A percentile compares a stretch with the other conserved stretches of the same genome.
phyloP scores from a whole-genome alignment of 30 jellyfish, hydroid and myxozoan genomes.

The Hydractinia echinata region DNA sequence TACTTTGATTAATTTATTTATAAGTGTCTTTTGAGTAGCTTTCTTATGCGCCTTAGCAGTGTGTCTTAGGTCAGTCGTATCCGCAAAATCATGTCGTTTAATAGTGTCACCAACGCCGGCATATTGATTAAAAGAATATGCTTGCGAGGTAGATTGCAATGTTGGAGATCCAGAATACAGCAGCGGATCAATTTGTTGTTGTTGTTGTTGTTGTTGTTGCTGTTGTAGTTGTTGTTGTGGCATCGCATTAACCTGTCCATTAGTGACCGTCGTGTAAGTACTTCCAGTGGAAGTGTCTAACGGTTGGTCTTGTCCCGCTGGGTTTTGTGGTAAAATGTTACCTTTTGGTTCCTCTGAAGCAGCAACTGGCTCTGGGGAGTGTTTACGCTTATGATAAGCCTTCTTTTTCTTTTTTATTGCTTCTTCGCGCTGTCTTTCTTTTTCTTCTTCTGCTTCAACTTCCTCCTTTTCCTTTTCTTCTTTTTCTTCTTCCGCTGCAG shows the following conservation, averaged over 20 bases:
- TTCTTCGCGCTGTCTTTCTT: conserved; percentile 8
- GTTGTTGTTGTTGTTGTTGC: background rate
- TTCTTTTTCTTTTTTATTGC: conserved; percentile 7
- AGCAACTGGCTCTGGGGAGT: conserved; percentile 12
- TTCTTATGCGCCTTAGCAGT: conserved; percentile 6
- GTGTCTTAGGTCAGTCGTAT: background rate
- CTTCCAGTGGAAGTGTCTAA: background rate
- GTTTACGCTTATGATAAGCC: conserved; percentile 10
- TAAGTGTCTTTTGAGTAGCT: conserved; percentile 26
- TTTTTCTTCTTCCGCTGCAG: conserved; percentile 28
- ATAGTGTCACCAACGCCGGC: background rate
- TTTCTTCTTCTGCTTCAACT: conserved; percentile 12
- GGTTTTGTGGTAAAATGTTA: background rate
- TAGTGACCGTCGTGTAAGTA: too few species aligned
- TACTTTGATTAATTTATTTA: conserved; percentile 5
- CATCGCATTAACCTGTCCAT: background rate
- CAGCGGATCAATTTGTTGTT: background rate
- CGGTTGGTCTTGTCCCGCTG: conserved; percentile 26
- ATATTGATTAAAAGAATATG: background rate
- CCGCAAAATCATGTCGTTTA: conserved; percentile 11
- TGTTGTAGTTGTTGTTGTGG: conserved; percentile 1
- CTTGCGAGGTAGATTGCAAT: background rate
- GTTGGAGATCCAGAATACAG: background rate
- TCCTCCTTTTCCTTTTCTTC: conserved; percentile 34
- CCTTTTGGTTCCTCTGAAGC: conserved; percentile 25